Percentiles rank a stretch among this genome's conserved stretches.
Conservation (phyloP, 2,797 vertebrate species). For the Picus viridis region DNA sequence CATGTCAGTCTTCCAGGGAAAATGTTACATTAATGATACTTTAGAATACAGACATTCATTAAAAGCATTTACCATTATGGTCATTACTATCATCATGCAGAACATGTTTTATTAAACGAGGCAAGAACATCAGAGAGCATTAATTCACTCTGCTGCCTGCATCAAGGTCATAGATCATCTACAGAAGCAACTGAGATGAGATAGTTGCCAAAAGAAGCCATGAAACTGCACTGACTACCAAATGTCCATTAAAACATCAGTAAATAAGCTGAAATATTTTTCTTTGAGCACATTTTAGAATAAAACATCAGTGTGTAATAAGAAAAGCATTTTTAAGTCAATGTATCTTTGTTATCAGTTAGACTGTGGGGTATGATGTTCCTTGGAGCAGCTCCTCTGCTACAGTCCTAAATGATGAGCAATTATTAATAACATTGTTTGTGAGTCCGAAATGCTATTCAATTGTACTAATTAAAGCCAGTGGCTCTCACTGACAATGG, state of each 20-base stretch:
- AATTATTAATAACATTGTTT: conserved; percentile 1
- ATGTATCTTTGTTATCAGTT: conserved; percentile 16
- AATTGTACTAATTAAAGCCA: conserved; percentile 34
- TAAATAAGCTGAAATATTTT: background rate
- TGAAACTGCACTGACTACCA: background rate
- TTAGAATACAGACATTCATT: background rate
- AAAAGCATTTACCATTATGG: background rate
- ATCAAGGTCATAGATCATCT: background rate
- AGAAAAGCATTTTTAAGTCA: background rate
- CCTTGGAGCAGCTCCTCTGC: background rate
- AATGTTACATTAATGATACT: background rate
- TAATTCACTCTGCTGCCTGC: background rate
- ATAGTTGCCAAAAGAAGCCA: background rate
- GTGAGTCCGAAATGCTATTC: conserved; percentile 32
- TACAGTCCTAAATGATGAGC: background rate
- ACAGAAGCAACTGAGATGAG: conserved; percentile 8
- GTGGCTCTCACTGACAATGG: background rate
- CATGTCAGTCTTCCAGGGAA: background rate
- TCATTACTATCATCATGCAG: background rate
- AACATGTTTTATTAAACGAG: background rate
- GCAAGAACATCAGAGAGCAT: background rate
- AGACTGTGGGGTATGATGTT: background rate
- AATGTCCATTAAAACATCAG: background rate
- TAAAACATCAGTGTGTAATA: background rate
- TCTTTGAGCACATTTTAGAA: background rate